These are phyloP conservation scores for Osmerus mordax DNA, from an alignment of 2,113 vertebrate genomes.

Conservation along the genomic window DNA sequence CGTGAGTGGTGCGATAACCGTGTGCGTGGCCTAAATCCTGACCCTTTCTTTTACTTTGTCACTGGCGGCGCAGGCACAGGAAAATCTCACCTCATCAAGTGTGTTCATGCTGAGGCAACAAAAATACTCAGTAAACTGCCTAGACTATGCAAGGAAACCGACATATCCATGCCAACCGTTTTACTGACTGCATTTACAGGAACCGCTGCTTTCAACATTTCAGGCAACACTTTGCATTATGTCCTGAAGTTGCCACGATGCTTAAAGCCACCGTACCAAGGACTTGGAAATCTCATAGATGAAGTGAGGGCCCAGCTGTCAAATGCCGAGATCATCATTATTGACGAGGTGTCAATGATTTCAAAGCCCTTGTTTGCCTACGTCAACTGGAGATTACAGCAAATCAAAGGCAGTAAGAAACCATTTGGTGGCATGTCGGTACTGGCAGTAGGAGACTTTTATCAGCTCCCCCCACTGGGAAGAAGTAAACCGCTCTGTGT, in stretches of 20 bases:
- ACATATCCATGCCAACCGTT: conserved; percentile 25
- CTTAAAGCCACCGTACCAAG: conserved; percentile 31
- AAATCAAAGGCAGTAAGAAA: conserved; percentile 27
- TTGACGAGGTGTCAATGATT: conserved; percentile 32
- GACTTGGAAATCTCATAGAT: conserved; percentile 25
- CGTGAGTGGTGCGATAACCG: conserved; percentile 14
- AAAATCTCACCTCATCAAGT: conserved; percentile 40
- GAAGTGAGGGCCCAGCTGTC: conserved; percentile 12
- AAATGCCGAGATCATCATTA: conserved; percentile 23
- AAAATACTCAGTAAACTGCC: conserved; percentile 28
- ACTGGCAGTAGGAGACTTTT: conserved; percentile 33
- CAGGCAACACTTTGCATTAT: conserved; percentile 17
- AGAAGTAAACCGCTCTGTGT: conserved; percentile 39
- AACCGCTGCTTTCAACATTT: conserved; percentile 30
- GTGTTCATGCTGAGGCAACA: conserved; percentile 25
- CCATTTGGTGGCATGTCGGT: conserved; percentile 4
- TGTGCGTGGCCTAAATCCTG: background rate
- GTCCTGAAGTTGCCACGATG: conserved; percentile 13
- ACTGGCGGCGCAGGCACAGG: background rate
- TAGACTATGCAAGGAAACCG: background rate
- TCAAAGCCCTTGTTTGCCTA: conserved; percentile 37
- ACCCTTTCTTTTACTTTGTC: no score
- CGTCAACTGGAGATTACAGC: conserved; percentile 29
- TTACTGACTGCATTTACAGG: conserved; percentile 25
- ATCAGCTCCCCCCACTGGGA: conserved; percentile 27